Percentiles rank a stretch among this genome's conserved stretches.
Conservation (phyloP, 2,888 invertebrate species). For the Cryptus armator region DNA sequence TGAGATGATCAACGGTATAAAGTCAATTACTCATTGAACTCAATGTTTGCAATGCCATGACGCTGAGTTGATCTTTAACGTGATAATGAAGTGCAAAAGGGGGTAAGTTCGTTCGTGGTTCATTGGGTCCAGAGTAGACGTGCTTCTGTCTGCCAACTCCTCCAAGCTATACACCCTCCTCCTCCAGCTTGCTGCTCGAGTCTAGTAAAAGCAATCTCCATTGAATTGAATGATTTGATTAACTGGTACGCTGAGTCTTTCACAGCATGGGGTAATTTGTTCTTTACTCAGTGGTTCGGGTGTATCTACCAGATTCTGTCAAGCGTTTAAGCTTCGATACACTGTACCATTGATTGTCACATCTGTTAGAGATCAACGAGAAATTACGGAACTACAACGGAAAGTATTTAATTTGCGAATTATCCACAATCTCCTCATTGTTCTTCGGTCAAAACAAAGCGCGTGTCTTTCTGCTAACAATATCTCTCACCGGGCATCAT, state of each 20-base stretch:
- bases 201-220: slow-evolving; percentile 26
- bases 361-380: background rate
- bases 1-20: background rate
- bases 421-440: background rate
- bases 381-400: background rate
- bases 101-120: slow-evolving; percentile 12
- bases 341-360: background rate
- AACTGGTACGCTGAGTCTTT: slow-evolving; percentile 25
- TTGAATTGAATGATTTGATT: slow-evolving; percentile 42
- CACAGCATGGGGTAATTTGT: slow-evolving; percentile 13
- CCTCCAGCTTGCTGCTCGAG: slow-evolving; percentile 3
- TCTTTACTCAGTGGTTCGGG: background rate
- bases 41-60: background rate
- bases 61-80: slow-evolving; percentile 8
- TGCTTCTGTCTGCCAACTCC: slow-evolving; percentile 9
- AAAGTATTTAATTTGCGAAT: background rate
- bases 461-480: background rate
- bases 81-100: background rate
- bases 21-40: slow-evolving; percentile 18
- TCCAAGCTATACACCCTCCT: slow-evolving; percentile 3
- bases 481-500: background rate
- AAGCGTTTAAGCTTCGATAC: background rate
- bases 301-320: background rate
- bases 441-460: background rate
- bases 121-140: slow-evolving; percentile 13